Conservation (phyloP, 2,888 invertebrate species). For the Spisula subtruncata region DNA sequence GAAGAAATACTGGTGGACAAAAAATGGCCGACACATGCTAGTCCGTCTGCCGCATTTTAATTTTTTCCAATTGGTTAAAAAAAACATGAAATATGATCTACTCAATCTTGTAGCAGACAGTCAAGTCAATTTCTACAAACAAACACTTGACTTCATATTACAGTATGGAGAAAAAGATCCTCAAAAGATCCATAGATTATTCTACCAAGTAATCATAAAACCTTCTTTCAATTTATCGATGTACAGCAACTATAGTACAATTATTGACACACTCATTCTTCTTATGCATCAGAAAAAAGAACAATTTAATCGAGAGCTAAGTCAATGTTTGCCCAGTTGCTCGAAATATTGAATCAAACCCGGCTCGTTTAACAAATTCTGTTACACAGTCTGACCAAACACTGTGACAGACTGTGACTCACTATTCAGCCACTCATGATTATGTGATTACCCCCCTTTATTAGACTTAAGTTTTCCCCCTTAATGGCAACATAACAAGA, state of each 20-base stretch:
- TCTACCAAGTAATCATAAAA: too few relatives aligned
- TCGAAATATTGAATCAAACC: neutral
- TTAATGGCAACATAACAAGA: neutral
- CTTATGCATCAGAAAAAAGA: neutral
- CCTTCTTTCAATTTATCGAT: too few relatives aligned
- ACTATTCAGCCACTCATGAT: neutral
- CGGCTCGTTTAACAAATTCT: neutral
- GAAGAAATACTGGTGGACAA: too few relatives aligned
- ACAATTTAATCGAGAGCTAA: neutral
- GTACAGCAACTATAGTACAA: neutral
- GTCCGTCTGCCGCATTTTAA: too few relatives aligned
- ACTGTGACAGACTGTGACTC: neutral
- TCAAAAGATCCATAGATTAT: too few relatives aligned
- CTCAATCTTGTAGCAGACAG: too few relatives aligned
- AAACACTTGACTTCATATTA: too few relatives aligned
- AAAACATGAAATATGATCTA: too few relatives aligned
- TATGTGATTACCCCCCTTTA: conserved; percentile 12
- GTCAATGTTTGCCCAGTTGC: neutral
- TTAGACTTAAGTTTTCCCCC: neutral
- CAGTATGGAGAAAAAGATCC: too few relatives aligned
- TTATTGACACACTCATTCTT: neutral
- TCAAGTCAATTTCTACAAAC: too few relatives aligned
- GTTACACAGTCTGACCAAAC: neutral
- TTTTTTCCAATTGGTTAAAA: too few relatives aligned
- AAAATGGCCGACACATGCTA: too few relatives aligned